phyloP scores from a whole-genome alignment of 2,888 invertebrate species.

The Acronicta alni region DNA sequence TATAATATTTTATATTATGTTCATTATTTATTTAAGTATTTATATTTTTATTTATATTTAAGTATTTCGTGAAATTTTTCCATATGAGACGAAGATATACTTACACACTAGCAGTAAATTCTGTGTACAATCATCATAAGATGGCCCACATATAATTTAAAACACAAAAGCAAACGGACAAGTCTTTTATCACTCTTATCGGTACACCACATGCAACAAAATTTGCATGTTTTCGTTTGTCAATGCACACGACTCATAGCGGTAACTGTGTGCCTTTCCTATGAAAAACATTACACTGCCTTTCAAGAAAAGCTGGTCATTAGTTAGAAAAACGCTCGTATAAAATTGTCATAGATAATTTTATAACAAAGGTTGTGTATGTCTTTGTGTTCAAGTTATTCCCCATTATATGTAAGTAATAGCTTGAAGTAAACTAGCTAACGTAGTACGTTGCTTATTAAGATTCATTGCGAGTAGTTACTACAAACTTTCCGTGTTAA shows the following conservation, averaged over 20 bases:
- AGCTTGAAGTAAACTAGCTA: constrained; percentile 37
- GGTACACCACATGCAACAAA: constrained; percentile 40
- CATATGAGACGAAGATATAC: too few species aligned
- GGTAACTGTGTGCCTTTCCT: constrained; percentile 13
- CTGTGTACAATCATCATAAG: constrained; percentile 13
- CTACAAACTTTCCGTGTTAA: constrained; percentile 56
- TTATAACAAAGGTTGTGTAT: constrained; percentile 44
- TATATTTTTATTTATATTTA: too few species aligned
- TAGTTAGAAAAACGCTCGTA: constrained; percentile 44
- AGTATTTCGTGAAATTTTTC: too few species aligned
- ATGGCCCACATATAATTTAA: constrained; percentile 27
- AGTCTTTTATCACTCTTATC: constrained; percentile 25
- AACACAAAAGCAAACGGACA: constrained; percentile 14
- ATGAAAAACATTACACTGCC: constrained; percentile 34
- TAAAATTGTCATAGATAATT: constrained; percentile 51
- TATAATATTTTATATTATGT: too few species aligned
- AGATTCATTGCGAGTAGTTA: constrained; percentile 57
- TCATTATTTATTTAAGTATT: too few species aligned
- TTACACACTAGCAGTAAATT: too few species aligned
- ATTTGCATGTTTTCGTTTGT: constrained; percentile 50
- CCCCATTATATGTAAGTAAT: constrained; percentile 53
- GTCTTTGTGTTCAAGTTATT: constrained; percentile 55
- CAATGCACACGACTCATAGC: constrained; percentile 30
- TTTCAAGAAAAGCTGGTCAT: constrained; percentile 25
- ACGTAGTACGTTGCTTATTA: constrained; percentile 49